phyloP scores from a whole-genome alignment of 1,140 invertebrate species.

The Uloborus diversus region DNA sequence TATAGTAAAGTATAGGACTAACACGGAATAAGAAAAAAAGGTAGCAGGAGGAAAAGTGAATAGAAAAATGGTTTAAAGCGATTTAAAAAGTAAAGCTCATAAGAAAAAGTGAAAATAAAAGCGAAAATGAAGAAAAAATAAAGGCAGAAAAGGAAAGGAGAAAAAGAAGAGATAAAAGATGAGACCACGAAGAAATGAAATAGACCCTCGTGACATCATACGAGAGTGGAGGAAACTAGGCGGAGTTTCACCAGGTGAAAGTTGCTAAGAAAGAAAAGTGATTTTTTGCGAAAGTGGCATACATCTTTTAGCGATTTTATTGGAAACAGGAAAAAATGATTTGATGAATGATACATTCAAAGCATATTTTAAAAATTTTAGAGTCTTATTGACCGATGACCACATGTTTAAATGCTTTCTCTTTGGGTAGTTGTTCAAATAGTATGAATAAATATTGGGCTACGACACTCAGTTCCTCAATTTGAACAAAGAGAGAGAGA shows the following conservation, averaged over 20 bases:
- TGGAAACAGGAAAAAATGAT: too few relatives aligned
- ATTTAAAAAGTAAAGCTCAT: constrained; percentile 6
- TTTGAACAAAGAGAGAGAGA: too few relatives aligned
- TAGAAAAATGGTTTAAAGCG: constrained; percentile 25
- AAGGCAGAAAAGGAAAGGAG: neutral
- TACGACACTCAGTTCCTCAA: too few relatives aligned
- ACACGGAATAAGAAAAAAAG: neutral
- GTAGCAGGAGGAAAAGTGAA: constrained; percentile 1
- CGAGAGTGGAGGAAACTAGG: constrained; percentile 26
- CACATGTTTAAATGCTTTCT: too few relatives aligned
- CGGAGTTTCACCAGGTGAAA: constrained; percentile 41
- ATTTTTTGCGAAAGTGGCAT: constrained; percentile 1
- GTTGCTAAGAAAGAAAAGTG: neutral
- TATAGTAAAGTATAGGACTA: constrained; percentile 2
- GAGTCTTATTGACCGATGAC: too few relatives aligned
- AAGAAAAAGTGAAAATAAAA: constrained; percentile 4
- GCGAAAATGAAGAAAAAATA: neutral
- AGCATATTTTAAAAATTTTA: too few relatives aligned
- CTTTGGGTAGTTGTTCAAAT: too few relatives aligned
- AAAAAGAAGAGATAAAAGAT: constrained; percentile 27
- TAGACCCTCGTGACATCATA: constrained; percentile 46
- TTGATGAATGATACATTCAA: too few relatives aligned
- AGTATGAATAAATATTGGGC: too few relatives aligned
- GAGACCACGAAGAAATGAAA: constrained; percentile 42
- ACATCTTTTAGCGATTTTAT: neutral